Conservation (phyloP, 2,888 invertebrate species). For the Cremastobaeus sp. region DNA sequence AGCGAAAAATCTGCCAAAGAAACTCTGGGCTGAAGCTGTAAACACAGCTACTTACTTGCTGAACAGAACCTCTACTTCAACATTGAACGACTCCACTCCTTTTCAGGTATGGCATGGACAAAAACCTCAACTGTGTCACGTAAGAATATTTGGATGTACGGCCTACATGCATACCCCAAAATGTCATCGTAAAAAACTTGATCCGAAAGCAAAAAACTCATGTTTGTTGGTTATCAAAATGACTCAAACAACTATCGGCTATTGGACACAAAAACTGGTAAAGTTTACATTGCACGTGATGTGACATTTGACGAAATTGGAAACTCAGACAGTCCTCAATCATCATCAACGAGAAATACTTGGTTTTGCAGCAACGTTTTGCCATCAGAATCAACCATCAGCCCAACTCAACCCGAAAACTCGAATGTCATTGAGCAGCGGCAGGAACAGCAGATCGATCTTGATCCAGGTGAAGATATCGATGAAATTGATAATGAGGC, state of each 20-base stretch:
- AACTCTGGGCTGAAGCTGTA: slow-evolving; percentile 16
- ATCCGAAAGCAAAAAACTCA: slow-evolving; percentile 9
- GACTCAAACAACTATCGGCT: slow-evolving; percentile 25
- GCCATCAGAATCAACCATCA: no score
- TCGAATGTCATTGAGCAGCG: no score
- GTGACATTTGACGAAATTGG: slow-evolving; percentile 29
- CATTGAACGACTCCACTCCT: background rate
- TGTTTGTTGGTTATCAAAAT: slow-evolving; percentile 34
- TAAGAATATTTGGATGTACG: slow-evolving; percentile 21
- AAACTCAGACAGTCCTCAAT: background rate
- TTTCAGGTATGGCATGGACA: slow-evolving; percentile 2
- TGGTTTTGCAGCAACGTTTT: background rate
- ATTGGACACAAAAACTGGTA: slow-evolving; percentile 9
- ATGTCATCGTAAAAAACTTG: slow-evolving; percentile 1
- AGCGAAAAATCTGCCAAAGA: background rate
- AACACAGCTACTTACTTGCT: background rate
- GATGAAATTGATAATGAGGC: background rate
- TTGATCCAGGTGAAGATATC: background rate
- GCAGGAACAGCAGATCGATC: background rate
- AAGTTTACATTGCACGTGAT: slow-evolving; percentile 32
- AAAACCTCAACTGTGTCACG: slow-evolving; percentile 8
- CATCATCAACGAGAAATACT: background rate
- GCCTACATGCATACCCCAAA: slow-evolving; percentile 32
- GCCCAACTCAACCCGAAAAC: background rate
- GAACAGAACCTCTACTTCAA: background rate